Percentiles rank a stretch among this genome's conserved stretches.
Conservation (phyloP, 2,113 vertebrate species). For the Phyllopteryx taeniolatus region DNA sequence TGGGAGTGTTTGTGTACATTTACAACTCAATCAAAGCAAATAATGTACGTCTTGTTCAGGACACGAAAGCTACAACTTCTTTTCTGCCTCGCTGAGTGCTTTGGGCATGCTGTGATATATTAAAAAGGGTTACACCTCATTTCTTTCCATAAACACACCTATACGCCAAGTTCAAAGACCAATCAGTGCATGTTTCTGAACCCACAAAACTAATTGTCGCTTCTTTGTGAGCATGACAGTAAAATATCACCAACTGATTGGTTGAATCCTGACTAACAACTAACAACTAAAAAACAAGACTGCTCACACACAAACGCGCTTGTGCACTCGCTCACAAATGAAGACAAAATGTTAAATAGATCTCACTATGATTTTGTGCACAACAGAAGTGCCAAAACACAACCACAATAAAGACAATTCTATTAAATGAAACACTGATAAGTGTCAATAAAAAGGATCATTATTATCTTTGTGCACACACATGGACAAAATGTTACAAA, state of each 20-base stretch:
- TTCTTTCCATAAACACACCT: background rate
- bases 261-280: background rate
- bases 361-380: too few species aligned
- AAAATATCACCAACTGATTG: background rate
- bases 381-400: too few species aligned
- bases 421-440: too few species aligned
- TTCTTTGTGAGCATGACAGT: background rate
- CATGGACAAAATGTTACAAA: background rate
- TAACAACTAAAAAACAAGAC: too few species aligned
- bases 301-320: constrained; percentile 11
- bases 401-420: too few species aligned
- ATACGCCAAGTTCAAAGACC: background rate
- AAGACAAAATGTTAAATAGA: too few species aligned
- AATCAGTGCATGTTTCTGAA: background rate
- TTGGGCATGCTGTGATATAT: background rate
- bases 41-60: background rate
- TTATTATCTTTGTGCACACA: too few species aligned
- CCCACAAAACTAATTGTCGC: background rate
- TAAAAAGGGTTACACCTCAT: background rate
- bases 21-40: background rate
- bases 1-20: background rate
- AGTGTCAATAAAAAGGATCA: too few species aligned
- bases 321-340: constrained; percentile 15
- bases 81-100: background rate
- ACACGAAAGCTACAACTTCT: background rate